These are phyloP conservation scores for Brachionus koreanus DNA, from an alignment of 1,140 invertebrate genomes.

Conservation along the genomic window DNA sequence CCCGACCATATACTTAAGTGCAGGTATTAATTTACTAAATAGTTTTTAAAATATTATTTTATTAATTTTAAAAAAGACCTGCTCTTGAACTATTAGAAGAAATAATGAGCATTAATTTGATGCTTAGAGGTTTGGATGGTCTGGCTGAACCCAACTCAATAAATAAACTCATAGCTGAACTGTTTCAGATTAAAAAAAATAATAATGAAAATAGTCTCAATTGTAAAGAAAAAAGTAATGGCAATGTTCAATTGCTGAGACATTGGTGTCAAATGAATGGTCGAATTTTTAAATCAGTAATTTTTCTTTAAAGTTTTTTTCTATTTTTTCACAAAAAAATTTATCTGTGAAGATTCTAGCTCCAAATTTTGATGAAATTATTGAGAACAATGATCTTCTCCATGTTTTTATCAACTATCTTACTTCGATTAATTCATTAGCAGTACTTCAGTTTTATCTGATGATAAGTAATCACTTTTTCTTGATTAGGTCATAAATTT, in stretches of 20 bases:
- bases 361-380: slow-evolving; percentile 21
- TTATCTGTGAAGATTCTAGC: background rate
- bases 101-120: slow-evolving; percentile 4
- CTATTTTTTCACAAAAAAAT: background rate
- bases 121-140: slow-evolving; percentile 11
- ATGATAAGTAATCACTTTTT: slow-evolving; percentile 3
- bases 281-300: slow-evolving; percentile 32
- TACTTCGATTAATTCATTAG: background rate
- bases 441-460: slow-evolving; percentile 12
- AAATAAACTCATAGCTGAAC: background rate
- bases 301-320: background rate
- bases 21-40: background rate
- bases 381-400: slow-evolving; percentile 18
- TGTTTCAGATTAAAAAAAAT: background rate
- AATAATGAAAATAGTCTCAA: background rate
- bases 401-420: slow-evolving; percentile 36
- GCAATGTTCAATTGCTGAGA: slow-evolving; percentile 6
- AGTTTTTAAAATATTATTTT: background rate
- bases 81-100: slow-evolving; percentile 17
- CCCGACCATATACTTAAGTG: slow-evolving; percentile 19
- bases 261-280: slow-evolving; percentile 44
- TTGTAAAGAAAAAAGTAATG: background rate
- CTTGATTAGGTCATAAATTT: background rate
- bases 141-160: slow-evolving; percentile 14
- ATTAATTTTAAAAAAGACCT: background rate